phyloP scores from a whole-genome alignment of 2,113 vertebrate genomes.

The Nothocercus julius region DNA sequence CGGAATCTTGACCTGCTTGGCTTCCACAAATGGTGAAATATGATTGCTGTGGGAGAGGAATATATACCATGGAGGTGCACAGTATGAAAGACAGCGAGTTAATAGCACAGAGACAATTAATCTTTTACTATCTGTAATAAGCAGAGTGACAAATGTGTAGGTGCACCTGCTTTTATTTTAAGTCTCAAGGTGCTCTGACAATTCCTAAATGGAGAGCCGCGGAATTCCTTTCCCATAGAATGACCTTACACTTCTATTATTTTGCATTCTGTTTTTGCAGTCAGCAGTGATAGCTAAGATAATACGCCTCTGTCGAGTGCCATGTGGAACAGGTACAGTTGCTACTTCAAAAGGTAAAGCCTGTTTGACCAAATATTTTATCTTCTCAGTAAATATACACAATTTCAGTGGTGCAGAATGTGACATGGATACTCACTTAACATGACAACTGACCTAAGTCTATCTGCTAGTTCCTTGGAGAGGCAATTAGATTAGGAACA shows the following conservation, averaged over 20 bases:
- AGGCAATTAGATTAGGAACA: background rate
- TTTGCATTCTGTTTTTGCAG: constrained; percentile 4
- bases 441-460: background rate
- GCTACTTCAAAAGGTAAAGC: background rate
- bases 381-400: background rate
- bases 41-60: constrained; percentile 21
- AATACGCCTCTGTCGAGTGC: background rate
- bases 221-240: background rate
- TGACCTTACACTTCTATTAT: background rate
- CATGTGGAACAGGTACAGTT: background rate
- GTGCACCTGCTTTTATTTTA: background rate
- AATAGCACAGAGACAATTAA: background rate
- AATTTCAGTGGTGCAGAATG: background rate
- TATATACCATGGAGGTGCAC: background rate
- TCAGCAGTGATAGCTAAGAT: background rate
- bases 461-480: background rate
- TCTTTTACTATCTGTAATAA: background rate
- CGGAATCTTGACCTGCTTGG: constrained; percentile 8
- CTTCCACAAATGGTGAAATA: constrained; percentile 68
- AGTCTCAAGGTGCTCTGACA: background rate
- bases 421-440: background rate
- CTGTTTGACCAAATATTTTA: background rate
- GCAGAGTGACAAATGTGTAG: background rate
- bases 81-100: background rate
- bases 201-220: background rate